Evolutionary conservation across 2,888 invertebrate genomes (phyloP).

Genomic region (Ectobius pallidus): DNA sequence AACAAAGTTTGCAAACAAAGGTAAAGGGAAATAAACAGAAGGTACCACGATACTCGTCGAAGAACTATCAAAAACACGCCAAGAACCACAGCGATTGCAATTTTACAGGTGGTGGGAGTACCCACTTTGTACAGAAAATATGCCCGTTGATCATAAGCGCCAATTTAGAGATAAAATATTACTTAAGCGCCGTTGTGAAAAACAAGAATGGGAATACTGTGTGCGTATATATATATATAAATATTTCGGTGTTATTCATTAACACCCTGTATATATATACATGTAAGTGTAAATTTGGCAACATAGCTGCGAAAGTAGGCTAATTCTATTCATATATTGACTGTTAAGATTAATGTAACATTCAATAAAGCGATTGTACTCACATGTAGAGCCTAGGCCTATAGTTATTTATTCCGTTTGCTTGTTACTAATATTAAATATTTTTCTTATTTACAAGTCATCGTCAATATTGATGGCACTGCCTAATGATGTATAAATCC

Average conservation of each 20-base stretch:
- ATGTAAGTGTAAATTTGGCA: background rate
- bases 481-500: too few relatives aligned
- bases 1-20: too few relatives aligned
- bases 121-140: too few relatives aligned
- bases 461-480: background rate
- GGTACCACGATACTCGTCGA: too few relatives aligned
- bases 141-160: constrained; percentile 4
- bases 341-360: constrained; percentile 1
- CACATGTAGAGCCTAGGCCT: background rate
- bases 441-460: background rate
- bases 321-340: background rate
- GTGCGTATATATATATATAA: too few relatives aligned
- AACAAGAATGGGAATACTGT: background rate
- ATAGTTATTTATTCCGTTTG: constrained; percentile 7
- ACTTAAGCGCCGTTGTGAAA: background rate
- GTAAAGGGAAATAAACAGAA: too few relatives aligned
- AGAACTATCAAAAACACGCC: too few relatives aligned
- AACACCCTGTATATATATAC: background rate
- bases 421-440: background rate
- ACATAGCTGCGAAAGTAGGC: constrained; percentile 6
- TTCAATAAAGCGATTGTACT: background rate
- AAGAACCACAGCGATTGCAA: too few relatives aligned
- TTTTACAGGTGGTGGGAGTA: too few relatives aligned
- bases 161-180: background rate
- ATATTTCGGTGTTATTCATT: too few relatives aligned